Evolutionary conservation across 92 coral and sea anemone genomes (phyloP), one percentile per base, ranked within the genome.

Genomic region (Anthopleura xanthogrammica): DNA sequence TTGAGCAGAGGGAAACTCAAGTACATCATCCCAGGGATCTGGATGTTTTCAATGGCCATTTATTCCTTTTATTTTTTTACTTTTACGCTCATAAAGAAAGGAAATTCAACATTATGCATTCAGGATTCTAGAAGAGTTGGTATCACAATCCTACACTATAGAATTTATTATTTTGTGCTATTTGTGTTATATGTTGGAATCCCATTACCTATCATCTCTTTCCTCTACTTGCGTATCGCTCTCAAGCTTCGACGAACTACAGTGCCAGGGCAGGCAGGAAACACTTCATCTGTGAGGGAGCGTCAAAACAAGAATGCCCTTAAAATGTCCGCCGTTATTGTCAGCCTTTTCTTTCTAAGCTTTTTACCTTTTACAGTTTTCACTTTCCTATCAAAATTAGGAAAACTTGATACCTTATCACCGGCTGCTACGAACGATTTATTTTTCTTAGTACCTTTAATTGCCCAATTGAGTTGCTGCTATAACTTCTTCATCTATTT

Each of bases 401-500:
- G 58, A 11, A 11, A 29, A 17, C 71, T 80, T 12, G 17, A 64
- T 6, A 80, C 42, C 36, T 23, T 80, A 24, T 62, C 75, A 19
- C 70, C 56, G 22, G 17, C 75, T 16, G 10, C 41, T 7, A 3
- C 5, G 16, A 17, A 60, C 8, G 22, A 80, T 65, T 56, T 80
- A 20, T 7, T 20, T 43, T 80, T 80, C 48, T 50, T 76, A 65
- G 83, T 75, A 10, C 9, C 3, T 16, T 80, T 80, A 20, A 60
- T 65, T 16, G 76, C 76, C 13, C 29, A 80, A 42, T 60, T 36
- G 58, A 80, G 83, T 42, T 80, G 23, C 4, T 50, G 58, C 19
- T 80, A 65, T 19, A 80, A 80, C 43, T 80, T 60, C 55, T 80
- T 80, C 52, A 43, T 80, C 40, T 80, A 80, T 80, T 48, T 80